Evolutionary conservation across 1,140 invertebrate species (phyloP).

Genomic region (Phymorhynchus buccinoides): DNA sequence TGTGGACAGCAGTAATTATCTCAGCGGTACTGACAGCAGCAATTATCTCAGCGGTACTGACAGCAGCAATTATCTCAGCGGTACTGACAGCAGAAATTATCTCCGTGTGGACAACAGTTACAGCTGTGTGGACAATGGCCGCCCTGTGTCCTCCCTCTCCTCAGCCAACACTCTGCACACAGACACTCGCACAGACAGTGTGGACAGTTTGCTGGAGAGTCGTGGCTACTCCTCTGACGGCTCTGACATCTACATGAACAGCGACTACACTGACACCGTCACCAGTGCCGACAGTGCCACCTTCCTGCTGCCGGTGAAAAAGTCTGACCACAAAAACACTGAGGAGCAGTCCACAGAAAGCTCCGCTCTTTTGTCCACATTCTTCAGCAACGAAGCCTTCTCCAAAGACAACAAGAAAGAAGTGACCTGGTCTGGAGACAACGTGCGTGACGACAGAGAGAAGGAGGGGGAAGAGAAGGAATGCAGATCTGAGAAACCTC

Average conservation of each 20-base stretch:
- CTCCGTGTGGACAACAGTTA: no score
- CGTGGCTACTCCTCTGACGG: slow-evolving; percentile 8
- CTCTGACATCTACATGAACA: slow-evolving; percentile 35
- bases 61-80: no score
- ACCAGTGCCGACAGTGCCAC: slow-evolving; percentile 23
- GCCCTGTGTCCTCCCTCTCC: background rate
- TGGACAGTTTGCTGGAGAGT: background rate
- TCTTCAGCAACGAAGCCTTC: slow-evolving; percentile 9
- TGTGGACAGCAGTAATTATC: no score
- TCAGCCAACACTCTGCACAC: background rate
- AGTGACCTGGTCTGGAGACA: background rate
- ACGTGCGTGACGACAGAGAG: no score
- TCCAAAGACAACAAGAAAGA: background rate
- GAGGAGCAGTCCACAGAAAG: background rate
- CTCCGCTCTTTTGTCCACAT: background rate
- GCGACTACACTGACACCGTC: slow-evolving; percentile 38
- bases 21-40: no score
- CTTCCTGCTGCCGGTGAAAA: slow-evolving; percentile 21
- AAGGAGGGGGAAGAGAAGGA: background rate
- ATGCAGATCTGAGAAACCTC: background rate
- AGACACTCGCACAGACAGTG: slow-evolving; percentile 21
- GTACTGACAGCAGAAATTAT: no score
- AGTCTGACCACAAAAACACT: background rate
- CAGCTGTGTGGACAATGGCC: background rate
- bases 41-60: no score